Conservation (phyloP, 2,888 invertebrate species). For the Atethmia centrago region DNA sequence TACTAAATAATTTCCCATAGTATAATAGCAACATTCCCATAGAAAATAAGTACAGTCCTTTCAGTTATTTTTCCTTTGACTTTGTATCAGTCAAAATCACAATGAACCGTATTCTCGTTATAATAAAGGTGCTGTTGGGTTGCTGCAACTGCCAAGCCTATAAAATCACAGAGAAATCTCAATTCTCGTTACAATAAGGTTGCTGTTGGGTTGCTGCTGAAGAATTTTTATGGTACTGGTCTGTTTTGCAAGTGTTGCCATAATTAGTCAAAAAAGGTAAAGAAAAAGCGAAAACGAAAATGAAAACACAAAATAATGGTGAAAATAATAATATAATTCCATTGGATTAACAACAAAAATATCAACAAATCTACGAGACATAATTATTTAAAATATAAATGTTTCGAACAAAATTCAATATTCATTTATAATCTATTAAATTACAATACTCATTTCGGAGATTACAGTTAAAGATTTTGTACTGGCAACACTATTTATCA, state of each 20-base stretch:
- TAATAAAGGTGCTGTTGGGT: no score
- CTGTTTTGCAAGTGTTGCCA: neutral
- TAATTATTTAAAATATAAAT: constrained; percentile 46
- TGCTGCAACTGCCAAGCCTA: no score
- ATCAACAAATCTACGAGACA: constrained; percentile 56
- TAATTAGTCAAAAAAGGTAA: neutral
- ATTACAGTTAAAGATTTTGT: constrained; percentile 18
- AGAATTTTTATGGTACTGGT: no score
- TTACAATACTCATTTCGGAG: constrained; percentile 42
- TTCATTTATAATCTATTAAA: constrained; percentile 44
- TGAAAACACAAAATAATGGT: constrained; percentile 49
- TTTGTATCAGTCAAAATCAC: neutral
- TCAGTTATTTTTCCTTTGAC: neutral
- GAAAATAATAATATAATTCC: constrained; percentile 63
- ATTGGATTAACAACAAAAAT: constrained; percentile 57
- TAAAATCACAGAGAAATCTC: no score
- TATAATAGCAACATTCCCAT: neutral
- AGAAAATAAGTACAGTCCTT: neutral
- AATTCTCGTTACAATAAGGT: neutral
- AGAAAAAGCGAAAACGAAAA: constrained; percentile 10
- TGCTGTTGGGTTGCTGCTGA: neutral
- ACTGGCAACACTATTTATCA: neutral
- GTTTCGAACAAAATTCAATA: constrained; percentile 39
- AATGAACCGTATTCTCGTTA: no score
- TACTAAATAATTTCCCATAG: neutral